Base-by-base conservation (phyloP, 1,140 invertebrate species). In the Anoplophora glabripennis region DNA sequence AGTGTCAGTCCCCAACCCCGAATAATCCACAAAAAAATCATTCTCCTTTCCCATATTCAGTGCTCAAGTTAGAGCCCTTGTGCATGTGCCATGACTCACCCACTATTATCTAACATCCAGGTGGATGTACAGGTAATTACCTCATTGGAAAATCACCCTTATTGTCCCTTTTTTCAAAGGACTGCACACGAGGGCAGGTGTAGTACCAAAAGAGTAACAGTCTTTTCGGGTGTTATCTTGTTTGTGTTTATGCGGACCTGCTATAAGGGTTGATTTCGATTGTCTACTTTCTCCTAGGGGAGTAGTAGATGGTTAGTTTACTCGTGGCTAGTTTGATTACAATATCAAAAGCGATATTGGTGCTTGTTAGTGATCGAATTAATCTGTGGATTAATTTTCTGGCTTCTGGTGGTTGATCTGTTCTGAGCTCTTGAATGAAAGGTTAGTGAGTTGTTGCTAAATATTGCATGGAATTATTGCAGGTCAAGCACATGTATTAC, bases 41-140 rank as follows among this genome's bases (percentile, higher is more conserved):
- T 35, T 38, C 9, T 40, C 34, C 15, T 40, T 52, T 38, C 28
- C 33, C 40, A 54, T 44, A 44, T 33, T 33, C 44, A 42, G 38
- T 37, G 15, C 52, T 38, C 52, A 38, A 45, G 21, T 33, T 54
- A 42, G 38, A 14, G 18, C 52, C 52, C 52, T 41, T 17, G 21
- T 33, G 52, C 52, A 34, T 33, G 17, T 15, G 18, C 40, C 15
- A 15, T 54, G 52, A 54, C 40, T 54, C 52, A 54, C 52, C 52
- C 52, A 41, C 34, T 54, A 54, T 45, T 54, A 54, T 54, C 40
- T 18, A 54, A 54, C 21, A 28, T 28, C 52, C 52, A 54, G 52
- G 52, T 54, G 52, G 42, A 44, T 38, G 21, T 7, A 54, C 40
- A 54, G 52, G 52, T 54, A 54, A 45, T 45, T 45, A 17, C 21